Percentiles rank a stretch among this genome's conserved stretches.
These are phyloP conservation scores for Pachyuromys duprasi DNA, from an alignment of 2,797 vertebrate species.

Conservation along the genomic window DNA sequence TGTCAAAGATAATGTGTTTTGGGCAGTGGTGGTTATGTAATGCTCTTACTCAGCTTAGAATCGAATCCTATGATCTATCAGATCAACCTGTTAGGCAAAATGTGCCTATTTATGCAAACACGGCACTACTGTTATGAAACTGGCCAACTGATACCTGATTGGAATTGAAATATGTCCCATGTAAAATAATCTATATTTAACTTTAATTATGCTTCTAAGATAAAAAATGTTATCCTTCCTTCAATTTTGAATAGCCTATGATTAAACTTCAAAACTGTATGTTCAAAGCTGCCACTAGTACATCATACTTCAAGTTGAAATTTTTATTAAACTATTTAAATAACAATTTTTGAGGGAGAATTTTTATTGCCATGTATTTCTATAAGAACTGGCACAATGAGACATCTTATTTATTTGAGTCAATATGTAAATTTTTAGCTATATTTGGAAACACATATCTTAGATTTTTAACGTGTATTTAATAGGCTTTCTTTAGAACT, in stretches of 20 bases:
- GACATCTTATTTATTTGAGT: neutral
- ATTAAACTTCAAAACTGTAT: conserved; percentile 15
- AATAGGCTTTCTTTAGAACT: neutral
- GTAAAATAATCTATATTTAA: neutral
- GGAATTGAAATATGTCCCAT: neutral
- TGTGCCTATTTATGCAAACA: neutral
- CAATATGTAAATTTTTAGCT: neutral
- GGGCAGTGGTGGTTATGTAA: too few relatives aligned
- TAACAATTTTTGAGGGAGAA: neutral
- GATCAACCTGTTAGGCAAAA: neutral
- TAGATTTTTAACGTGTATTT: neutral
- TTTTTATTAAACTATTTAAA: neutral
- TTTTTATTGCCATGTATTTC: neutral
- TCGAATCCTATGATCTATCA: too few relatives aligned
- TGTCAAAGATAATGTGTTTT: neutral
- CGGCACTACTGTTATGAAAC: neutral
- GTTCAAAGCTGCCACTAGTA: neutral
- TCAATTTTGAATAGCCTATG: neutral
- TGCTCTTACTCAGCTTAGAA: neutral
- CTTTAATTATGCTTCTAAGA: neutral
- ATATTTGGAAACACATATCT: neutral
- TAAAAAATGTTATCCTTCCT: neutral
- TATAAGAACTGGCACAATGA: neutral
- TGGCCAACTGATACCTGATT: neutral
- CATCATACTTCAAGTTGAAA: neutral